phyloP scores from a whole-genome alignment of 2,888 invertebrate species.

The Tetanocera ferruginea region DNA sequence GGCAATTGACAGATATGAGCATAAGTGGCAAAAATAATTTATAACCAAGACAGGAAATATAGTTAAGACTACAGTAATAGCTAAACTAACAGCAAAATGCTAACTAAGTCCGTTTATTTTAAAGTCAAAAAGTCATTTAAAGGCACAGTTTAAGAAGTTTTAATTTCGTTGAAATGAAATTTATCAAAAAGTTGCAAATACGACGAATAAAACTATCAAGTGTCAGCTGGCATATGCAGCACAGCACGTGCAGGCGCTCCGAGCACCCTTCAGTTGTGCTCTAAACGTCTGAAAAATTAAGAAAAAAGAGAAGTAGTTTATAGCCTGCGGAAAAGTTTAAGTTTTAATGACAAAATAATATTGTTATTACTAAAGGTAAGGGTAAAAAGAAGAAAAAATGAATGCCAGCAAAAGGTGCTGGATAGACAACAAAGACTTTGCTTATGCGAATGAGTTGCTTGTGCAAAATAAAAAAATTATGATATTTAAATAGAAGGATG shows the following conservation, averaged over 20 bases:
- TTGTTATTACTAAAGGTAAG: background rate
- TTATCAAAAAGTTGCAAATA: background rate
- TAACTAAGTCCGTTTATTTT: too few relatives aligned
- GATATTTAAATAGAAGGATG: too few relatives aligned
- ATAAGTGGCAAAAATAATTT: background rate
- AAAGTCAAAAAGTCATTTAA: constrained; percentile 1
- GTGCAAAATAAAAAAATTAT: background rate
- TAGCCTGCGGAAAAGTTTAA: background rate
- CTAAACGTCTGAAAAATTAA: background rate
- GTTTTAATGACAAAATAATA: background rate
- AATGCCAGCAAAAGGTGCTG: background rate
- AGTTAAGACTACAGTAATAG: background rate
- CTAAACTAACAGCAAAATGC: background rate
- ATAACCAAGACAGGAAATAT: constrained; percentile 1
- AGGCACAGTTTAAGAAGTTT: background rate
- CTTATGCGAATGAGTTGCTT: background rate
- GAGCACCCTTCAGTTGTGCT: background rate
- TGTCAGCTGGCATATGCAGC: background rate
- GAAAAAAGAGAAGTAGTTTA: background rate
- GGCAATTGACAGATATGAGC: background rate
- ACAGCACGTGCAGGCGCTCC: background rate
- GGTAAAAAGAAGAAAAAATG: background rate
- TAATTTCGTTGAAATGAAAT: background rate
- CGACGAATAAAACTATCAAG: background rate
- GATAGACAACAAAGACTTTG: background rate